Conservation (phyloP, 2,888 invertebrate genomes). For the Plusia festucae region DNA sequence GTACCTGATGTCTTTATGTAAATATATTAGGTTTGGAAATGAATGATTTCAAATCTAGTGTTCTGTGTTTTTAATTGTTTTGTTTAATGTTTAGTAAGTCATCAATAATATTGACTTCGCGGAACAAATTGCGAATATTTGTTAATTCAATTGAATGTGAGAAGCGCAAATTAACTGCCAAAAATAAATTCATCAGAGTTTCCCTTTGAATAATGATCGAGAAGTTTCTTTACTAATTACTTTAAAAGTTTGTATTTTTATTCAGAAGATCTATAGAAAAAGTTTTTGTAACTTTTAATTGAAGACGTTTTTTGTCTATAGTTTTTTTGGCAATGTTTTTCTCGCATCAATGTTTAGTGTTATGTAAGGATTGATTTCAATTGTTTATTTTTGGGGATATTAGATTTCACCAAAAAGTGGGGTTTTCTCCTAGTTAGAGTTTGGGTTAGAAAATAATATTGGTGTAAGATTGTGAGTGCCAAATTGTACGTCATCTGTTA, state of each 20-base stretch:
- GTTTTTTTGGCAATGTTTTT: neutral
- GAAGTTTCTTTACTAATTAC: constrained; percentile 46
- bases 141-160: neutral
- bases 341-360: neutral
- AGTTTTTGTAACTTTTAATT: constrained; percentile 36
- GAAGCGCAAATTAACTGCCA: constrained; percentile 16
- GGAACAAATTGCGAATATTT: neutral
- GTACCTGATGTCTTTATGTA: no score
- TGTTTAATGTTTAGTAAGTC: neutral
- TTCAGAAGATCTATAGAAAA: neutral
- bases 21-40: no score
- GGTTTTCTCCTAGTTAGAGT: neutral
- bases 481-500: constrained; percentile 14
- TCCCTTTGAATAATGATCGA: constrained; percentile 29
- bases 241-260: constrained; percentile 42
- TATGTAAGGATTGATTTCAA: neutral
- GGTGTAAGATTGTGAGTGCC: neutral
- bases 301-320: constrained; percentile 11
- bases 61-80: neutral
- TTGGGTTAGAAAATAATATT: neutral
- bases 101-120: neutral
- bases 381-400: neutral
- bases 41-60: neutral
- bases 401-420: neutral
- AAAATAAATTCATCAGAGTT: constrained; percentile 34